Percentiles rank a stretch among this genome's conserved stretches.
Evolutionary conservation across 2,113 vertebrate species (phyloP).

Genomic region (Caracal caracal): DNA sequence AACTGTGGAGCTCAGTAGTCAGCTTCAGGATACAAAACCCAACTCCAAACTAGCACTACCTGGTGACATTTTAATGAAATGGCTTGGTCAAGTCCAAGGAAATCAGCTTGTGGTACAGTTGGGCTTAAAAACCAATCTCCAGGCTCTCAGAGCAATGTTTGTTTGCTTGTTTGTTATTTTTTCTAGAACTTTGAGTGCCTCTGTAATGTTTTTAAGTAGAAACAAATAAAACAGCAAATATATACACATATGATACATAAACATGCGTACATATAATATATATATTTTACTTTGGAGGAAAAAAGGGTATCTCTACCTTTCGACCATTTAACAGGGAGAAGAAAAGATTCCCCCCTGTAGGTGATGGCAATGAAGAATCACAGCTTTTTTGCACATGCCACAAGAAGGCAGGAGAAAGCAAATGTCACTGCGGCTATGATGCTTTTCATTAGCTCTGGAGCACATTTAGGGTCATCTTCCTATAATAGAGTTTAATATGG

Average conservation of each 20-base stretch:
- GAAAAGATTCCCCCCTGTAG: background rate
- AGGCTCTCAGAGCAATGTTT: background rate
- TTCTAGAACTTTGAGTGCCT: background rate
- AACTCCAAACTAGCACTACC: background rate
- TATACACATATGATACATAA: background rate
- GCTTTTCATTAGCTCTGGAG: background rate
- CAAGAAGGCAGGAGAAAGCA: background rate
- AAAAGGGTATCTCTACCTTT: background rate
- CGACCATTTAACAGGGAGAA: background rate
- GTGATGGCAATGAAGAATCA: background rate
- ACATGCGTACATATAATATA: background rate
- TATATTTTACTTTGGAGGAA: background rate
- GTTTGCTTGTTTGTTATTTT: background rate
- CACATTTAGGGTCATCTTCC: background rate
- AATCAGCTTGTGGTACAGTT: background rate
- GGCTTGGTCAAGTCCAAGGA: background rate
- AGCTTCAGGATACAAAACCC: background rate
- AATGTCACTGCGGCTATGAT: background rate
- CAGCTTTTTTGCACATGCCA: accelerated
- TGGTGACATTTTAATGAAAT: conserved; percentile 14
- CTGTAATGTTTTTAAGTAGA: background rate
- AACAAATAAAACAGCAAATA: background rate
- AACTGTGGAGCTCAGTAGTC: background rate
- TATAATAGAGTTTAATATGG: background rate
- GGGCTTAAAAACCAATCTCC: background rate